Evolutionary conservation across 1,140 invertebrate genomes (phyloP).

Genomic region (Formica exsecta): DNA sequence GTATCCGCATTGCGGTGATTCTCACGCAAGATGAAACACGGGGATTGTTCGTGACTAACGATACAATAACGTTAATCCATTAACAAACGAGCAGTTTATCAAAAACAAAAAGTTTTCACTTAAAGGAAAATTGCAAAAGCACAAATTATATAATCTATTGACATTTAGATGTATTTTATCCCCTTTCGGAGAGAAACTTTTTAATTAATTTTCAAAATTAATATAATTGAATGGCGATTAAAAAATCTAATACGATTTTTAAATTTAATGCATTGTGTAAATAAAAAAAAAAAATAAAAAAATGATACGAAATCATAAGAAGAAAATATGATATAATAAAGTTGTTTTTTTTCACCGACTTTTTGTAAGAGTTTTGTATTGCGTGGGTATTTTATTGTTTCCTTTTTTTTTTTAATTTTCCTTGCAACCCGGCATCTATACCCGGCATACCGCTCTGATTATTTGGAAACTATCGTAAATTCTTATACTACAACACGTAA

Average conservation of each 20-base stretch:
- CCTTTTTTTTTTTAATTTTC: not conserved
- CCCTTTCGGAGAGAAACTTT: too few species aligned
- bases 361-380: too few species aligned
- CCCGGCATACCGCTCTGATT: not conserved
- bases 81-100: not conserved
- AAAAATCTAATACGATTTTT: too few species aligned
- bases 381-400: not conserved
- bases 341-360: too few species aligned
- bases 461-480: not conserved
- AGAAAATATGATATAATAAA: too few species aligned
- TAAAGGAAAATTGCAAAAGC: not conserved
- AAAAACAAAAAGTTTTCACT: not conserved
- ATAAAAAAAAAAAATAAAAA: too few species aligned
- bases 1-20: conserved; percentile 70
- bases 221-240: not conserved
- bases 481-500: not conserved
- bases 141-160: not conserved
- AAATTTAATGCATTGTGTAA: too few species aligned
- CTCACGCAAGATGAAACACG: conserved; percentile 10
- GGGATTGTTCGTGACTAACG: conserved; percentile 35
- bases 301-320: too few species aligned
- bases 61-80: conserved; percentile 1
- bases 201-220: not conserved
- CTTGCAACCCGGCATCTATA: not conserved
- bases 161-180: not conserved